Evolutionary conservation across 1,140 invertebrate genomes (phyloP).

Genomic region (Goniozus legneri): DNA sequence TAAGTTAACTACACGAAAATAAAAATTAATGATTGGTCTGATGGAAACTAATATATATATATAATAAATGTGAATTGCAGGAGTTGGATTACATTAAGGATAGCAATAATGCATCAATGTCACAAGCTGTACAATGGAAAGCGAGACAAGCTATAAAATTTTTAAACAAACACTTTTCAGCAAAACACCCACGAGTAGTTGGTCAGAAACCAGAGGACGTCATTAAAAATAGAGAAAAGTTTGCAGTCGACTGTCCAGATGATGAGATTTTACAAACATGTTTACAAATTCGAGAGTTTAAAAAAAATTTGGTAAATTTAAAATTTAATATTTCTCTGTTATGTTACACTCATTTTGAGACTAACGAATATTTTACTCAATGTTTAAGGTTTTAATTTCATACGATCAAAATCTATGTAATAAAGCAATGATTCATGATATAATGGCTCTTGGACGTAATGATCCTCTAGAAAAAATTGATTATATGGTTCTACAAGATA

Average conservation of each 20-base stretch:
- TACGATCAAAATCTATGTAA: conserved; percentile 50
- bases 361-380: not conserved
- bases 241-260: conserved; percentile 39
- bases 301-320: conserved; percentile 30
- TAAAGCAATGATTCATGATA: conserved; percentile 45
- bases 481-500: conserved; percentile 16
- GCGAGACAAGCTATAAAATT: conserved; percentile 42
- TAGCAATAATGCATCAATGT: conserved; percentile 25
- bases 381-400: conserved; percentile 38
- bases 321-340: not conserved
- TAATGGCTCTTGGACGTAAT: conserved; percentile 30
- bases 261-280: conserved; percentile 50
- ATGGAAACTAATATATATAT: no score
- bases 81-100: conserved; percentile 50
- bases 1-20: no score
- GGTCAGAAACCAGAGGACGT: conserved; percentile 44
- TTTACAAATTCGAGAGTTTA: conserved; percentile 35
- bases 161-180: conserved; percentile 39
- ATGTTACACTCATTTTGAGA: not conserved
- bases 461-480: conserved; percentile 41
- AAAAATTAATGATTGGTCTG: no score
- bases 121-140: conserved; percentile 24
- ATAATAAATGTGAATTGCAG: conserved; percentile 16
- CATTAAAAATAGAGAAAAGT: conserved; percentile 36
- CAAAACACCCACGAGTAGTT: conserved; percentile 41